Percentiles rank a stretch among this genome's conserved stretches.
These are phyloP conservation scores for Calameuta filiformis DNA, from an alignment of 2,888 invertebrate genomes.

Conservation along the genomic window DNA sequence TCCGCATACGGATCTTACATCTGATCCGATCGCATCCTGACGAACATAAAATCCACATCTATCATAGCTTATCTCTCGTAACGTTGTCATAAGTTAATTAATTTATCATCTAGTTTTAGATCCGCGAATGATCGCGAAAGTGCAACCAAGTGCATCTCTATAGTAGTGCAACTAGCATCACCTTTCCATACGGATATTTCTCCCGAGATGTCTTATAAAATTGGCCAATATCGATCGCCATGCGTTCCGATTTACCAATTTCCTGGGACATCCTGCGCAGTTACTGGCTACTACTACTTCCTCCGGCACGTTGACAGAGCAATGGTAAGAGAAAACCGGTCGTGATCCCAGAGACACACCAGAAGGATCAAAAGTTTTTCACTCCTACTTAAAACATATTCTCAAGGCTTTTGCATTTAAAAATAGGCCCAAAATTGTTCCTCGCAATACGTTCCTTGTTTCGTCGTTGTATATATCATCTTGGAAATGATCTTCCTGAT, in stretches of 20 bases:
- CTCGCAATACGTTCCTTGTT: neutral
- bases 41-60: neutral
- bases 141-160: neutral
- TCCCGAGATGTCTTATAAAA: neutral
- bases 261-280: neutral
- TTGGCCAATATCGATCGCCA: neutral
- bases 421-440: too few relatives aligned
- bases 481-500: neutral
- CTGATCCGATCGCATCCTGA: neutral
- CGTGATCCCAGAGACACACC: neutral
- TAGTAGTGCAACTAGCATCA: neutral
- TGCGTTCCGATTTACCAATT: neutral
- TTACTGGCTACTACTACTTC: neutral
- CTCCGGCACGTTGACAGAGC: slow-evolving; percentile 1
- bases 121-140: neutral
- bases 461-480: neutral
- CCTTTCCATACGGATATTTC: neutral
- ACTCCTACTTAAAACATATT: neutral
- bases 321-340: slow-evolving; percentile 1
- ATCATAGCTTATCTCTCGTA: neutral
- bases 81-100: neutral
- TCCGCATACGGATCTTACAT: neutral
- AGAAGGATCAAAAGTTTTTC: neutral
- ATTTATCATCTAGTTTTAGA: neutral
- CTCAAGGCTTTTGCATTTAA: too few relatives aligned